Base-by-base conservation (phyloP, 2,797 vertebrate species). In the Syndactyla subalaris region DNA sequence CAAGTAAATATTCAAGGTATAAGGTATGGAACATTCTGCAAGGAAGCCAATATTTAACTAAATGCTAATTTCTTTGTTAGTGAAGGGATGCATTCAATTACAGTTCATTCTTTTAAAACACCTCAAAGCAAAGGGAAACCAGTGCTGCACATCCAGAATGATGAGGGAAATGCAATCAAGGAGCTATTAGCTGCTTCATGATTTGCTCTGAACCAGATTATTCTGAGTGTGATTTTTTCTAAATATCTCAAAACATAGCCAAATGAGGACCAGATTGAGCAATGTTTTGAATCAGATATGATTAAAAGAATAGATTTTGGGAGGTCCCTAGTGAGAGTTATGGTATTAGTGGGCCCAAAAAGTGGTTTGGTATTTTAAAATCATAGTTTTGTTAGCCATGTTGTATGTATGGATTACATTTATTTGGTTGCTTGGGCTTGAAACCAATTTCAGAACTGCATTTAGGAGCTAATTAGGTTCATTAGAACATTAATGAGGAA, bases 1-100 rank as follows among this genome's bases (percentile, higher is more conserved):
- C 85, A 67, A 95, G 63, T 85, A 61, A 95, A 94, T 95, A 26
- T 87, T 80, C 49, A 85, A 87, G 73, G 38, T 70, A 2, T 38
- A 63, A 52, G 23, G 23, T 92, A 14, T 72, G 39, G 36, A 39
- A 30, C 88, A 62, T 72, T 82, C 73, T 96, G 20, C 43, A 72
- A 76, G 43, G 41, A 88, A 78, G 27, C 26, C 32, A 46, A 2
- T 89, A 57, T 76, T 88, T 81, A 73, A 66, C 58, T 30, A 72
- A 62, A 67, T 75, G 58, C 15, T 80, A 51, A 45, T 77, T 80
- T 82, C 22, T 83, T 85, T 92, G 49, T 77, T 88, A 75, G 48
- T 41, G 52, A 75, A 77, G 30, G 46, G 17, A 19, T 66, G 22
- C 27, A 30, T 80, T 88, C 12, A 5, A 5, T 86, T 87, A 46